These are phyloP conservation scores for Micronycteris hirsuta DNA, from an alignment of 2,113 vertebrate species.

Conservation along the genomic window DNA sequence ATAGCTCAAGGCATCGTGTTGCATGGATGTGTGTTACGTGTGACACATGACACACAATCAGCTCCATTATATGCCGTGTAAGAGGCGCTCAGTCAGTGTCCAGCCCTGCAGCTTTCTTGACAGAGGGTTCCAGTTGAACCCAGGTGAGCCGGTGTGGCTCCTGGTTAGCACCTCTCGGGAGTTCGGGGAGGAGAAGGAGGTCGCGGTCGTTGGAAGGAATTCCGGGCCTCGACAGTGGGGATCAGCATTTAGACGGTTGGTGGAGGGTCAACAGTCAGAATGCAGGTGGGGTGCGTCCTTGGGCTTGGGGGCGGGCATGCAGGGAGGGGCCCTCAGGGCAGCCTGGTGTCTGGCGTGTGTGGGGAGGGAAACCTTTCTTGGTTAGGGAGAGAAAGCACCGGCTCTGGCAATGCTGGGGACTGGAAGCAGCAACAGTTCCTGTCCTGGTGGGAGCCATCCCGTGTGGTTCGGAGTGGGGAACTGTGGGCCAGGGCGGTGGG, in stretches of 20 bases:
- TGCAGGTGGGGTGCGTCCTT: rapidly evolving
- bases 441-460: not conserved
- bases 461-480: rapidly evolving
- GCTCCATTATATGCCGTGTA: not conserved
- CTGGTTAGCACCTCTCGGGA: not conserved
- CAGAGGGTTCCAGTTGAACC: not conserved
- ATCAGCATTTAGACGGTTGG: rapidly evolving
- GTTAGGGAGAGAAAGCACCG: not conserved
- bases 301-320: not conserved
- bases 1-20: not conserved
- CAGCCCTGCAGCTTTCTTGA: not conserved
- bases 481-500: rapidly evolving
- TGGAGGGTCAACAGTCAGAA: not conserved
- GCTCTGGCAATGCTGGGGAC: too few species aligned
- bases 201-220: rapidly evolving
- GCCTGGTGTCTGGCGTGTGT: too few species aligned
- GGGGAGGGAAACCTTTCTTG: not conserved
- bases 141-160: not conserved
- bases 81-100: not conserved
- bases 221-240: rapidly evolving
- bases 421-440: not conserved
- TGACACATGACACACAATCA: not conserved
- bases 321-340: not conserved
- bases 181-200: not conserved
- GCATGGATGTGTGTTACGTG: not conserved